These are phyloP conservation scores for Colletes collaris DNA, from an alignment of 2,888 invertebrate genomes.

Conservation along the genomic window DNA sequence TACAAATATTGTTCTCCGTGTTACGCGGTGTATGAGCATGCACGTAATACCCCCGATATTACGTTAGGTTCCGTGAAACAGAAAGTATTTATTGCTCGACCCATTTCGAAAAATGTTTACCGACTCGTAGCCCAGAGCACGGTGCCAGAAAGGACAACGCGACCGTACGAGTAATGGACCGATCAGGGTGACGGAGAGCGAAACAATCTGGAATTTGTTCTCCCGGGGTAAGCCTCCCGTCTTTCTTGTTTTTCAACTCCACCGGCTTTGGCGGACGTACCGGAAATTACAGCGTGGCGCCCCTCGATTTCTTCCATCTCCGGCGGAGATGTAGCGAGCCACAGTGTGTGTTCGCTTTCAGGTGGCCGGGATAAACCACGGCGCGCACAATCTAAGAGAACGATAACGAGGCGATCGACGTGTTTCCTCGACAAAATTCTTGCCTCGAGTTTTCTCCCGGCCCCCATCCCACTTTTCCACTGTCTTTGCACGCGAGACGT, in stretches of 20 bases:
- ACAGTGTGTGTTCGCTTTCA: conserved; percentile 42
- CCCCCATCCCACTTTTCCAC: conserved; percentile 9
- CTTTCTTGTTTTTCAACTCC: conserved; percentile 26
- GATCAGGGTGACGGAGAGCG: conserved; percentile 49
- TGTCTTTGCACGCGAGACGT: neutral
- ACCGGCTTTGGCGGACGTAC: conserved; percentile 33
- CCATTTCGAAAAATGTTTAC: too few relatives aligned
- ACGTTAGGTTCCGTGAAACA: too few relatives aligned
- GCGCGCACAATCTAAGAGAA: conserved; percentile 51
- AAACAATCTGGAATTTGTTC: conserved; percentile 66
- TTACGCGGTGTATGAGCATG: too few relatives aligned
- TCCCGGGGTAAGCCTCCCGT: conserved; percentile 18
- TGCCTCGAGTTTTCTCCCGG: conserved; percentile 14
- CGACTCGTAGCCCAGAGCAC: too few relatives aligned
- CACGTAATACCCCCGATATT: too few relatives aligned
- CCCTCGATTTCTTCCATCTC: conserved; percentile 64
- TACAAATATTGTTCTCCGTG: too few relatives aligned
- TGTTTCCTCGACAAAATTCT: conserved; percentile 54
- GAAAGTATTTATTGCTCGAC: too few relatives aligned
- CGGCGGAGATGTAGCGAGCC: conserved; percentile 50
- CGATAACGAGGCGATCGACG: conserved; percentile 56
- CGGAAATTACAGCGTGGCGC: conserved; percentile 66
- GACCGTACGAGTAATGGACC: conserved; percentile 40
- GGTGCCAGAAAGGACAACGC: too few relatives aligned
- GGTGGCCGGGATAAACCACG: conserved; percentile 58